Evolutionary conservation across 2,797 vertebrate species (phyloP).

Genomic region (Florisuga fusca): DNA sequence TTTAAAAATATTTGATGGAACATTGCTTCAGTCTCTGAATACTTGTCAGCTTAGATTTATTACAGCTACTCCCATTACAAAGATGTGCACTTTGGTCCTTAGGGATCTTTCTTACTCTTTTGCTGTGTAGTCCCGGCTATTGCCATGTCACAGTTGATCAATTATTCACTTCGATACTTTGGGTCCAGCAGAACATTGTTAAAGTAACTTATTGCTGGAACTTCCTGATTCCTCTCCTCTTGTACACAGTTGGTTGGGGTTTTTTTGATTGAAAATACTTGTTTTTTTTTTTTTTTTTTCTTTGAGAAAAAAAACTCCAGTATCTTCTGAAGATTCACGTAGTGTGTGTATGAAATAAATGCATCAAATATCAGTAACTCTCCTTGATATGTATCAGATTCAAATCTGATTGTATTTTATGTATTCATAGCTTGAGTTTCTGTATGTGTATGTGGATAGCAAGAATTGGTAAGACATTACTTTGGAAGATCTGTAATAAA

Average conservation of each 20-base stretch:
- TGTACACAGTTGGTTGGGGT: neutral
- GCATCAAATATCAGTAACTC: neutral
- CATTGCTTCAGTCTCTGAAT: slow-evolving; percentile 76
- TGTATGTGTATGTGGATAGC: slow-evolving; percentile 4
- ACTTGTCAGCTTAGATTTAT: slow-evolving; percentile 83
- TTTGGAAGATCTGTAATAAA: slow-evolving; percentile 53
- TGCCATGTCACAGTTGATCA: slow-evolving; percentile 72
- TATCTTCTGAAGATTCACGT: neutral
- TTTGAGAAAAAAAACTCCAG: neutral
- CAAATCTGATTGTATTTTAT: neutral
- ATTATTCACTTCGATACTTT: slow-evolving; percentile 69
- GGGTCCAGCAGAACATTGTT: slow-evolving; percentile 20
- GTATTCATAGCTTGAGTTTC: neutral
- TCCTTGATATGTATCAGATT: neutral
- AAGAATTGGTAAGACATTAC: neutral
- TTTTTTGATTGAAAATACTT: neutral
- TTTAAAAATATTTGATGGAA: slow-evolving; percentile 85
- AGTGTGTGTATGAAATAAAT: neutral
- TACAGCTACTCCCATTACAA: slow-evolving; percentile 65
- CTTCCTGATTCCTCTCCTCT: slow-evolving; percentile 24
- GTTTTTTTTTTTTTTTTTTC: neutral
- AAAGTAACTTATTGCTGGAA: neutral
- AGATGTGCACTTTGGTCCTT: slow-evolving; percentile 71
- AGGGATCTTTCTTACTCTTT: slow-evolving; percentile 65
- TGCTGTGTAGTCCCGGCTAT: slow-evolving; percentile 73